Percentiles rank a stretch among this genome's conserved stretches.
Conservation (phyloP, 2,888 invertebrate species). For the Serrognathus titanus region DNA sequence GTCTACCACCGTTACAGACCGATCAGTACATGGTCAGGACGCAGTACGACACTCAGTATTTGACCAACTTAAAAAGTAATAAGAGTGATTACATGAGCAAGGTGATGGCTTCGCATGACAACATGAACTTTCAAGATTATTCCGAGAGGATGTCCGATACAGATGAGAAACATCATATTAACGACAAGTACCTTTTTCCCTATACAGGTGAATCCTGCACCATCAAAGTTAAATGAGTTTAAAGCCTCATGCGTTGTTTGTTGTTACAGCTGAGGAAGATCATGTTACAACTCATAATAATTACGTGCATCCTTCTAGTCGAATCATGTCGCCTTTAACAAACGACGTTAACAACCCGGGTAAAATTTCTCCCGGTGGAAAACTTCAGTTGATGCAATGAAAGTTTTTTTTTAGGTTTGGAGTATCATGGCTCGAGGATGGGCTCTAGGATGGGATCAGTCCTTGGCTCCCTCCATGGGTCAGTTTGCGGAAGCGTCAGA, state of each 20-base stretch:
- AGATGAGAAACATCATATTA: slow-evolving; percentile 67
- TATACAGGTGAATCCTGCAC: slow-evolving; percentile 62
- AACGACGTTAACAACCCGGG: slow-evolving; percentile 57
- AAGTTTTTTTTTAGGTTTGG: slow-evolving; percentile 28
- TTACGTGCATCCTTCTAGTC: slow-evolving; percentile 36
- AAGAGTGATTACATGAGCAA: slow-evolving; percentile 44
- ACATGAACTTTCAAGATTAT: slow-evolving; percentile 53
- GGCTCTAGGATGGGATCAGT: slow-evolving; percentile 46
- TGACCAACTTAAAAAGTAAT: slow-evolving; percentile 35
- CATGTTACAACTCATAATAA: slow-evolving; percentile 52
- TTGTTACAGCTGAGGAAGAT: slow-evolving; percentile 66
- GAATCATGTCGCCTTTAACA: slow-evolving; percentile 46
- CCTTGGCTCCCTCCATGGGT: slow-evolving; percentile 38
- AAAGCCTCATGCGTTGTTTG: not conserved
- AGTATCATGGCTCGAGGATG: slow-evolving; percentile 45
- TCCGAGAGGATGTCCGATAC: slow-evolving; percentile 66
- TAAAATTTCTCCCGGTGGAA: not conserved
- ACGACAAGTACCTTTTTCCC: slow-evolving; percentile 80
- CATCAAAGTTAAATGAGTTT: not conserved
- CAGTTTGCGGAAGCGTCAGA: slow-evolving; percentile 43
- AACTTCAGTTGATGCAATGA: not conserved
- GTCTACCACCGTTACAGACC: slow-evolving; percentile 53
- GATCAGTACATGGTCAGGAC: slow-evolving; percentile 49
- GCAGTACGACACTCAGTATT: slow-evolving; percentile 39
- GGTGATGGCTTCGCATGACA: slow-evolving; percentile 42